Evolutionary conservation across 2,888 invertebrate genomes (phyloP).

Genomic region (Protonemura montana): DNA sequence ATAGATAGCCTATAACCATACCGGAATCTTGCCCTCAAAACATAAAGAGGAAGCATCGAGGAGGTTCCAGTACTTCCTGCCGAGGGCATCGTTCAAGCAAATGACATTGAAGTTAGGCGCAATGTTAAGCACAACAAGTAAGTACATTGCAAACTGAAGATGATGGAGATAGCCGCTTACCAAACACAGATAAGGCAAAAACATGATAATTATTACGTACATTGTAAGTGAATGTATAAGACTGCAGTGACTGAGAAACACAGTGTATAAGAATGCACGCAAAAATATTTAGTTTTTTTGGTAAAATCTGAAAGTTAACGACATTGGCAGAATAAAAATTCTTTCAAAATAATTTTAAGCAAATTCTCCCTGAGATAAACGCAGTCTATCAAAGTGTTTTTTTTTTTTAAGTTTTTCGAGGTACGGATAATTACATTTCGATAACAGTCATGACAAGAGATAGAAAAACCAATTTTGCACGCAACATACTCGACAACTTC

Average conservation of each 20-base stretch:
- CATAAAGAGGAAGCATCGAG: background rate
- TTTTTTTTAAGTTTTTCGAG: too few relatives aligned
- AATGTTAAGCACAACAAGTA: background rate
- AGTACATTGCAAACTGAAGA: background rate
- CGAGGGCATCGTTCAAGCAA: background rate
- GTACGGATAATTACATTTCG: too few relatives aligned
- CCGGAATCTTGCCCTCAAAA: constrained; percentile 30
- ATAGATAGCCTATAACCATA: background rate
- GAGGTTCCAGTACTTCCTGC: constrained; percentile 7
- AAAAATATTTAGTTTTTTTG: too few relatives aligned
- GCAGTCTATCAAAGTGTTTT: too few relatives aligned
- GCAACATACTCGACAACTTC: too few relatives aligned
- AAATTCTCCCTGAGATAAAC: too few relatives aligned
- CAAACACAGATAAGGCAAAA: background rate
- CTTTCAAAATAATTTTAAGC: too few relatives aligned
- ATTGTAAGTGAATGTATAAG: background rate
- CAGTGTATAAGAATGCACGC: too few relatives aligned
- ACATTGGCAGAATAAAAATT: too few relatives aligned
- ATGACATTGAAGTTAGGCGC: background rate
- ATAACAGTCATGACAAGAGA: too few relatives aligned
- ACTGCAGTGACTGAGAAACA: background rate
- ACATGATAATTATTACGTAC: background rate
- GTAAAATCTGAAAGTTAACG: too few relatives aligned
- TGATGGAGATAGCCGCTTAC: background rate
- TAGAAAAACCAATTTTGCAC: too few relatives aligned